Base-by-base conservation (phyloP, 1,140 invertebrate genomes). In the Elysia chlorotica region DNA sequence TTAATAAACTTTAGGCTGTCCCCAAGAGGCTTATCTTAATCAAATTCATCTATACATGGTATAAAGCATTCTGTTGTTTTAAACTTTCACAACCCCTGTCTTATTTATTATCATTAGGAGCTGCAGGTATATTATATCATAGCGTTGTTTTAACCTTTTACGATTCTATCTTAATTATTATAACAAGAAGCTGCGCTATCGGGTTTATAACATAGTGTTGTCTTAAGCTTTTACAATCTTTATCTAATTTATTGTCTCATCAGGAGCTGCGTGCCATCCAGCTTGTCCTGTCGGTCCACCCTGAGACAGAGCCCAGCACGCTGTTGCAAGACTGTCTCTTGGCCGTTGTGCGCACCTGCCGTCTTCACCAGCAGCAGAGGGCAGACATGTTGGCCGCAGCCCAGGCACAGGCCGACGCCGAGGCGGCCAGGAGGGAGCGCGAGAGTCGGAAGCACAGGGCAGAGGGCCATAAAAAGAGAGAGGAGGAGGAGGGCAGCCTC, bases 201-300 rank as follows among this genome's bases (percentile, higher is more conserved):
- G n/a, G n/a, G n/a, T n/a, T n/a, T n/a, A n/a, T n/a, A n/a, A n/a
- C n/a, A n/a, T n/a, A n/a, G n/a, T n/a, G n/a, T n/a, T n/a, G n/a
- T n/a, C n/a, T n/a, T n/a, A n/a, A n/a, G n/a, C n/a, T n/a, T n/a
- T n/a, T n/a, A n/a, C n/a, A n/a, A n/a, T n/a, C n/a, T n/a, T n/a
- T n/a, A n/a, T n/a, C n/a, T n/a, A n/a, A n/a, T n/a, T 28, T 30
- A 21, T 63, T 63, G 4, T 19, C 69, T 67, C 75, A 76, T 54
- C 76, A 88, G 87, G 88, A 88, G 68, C 73, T 88, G 33, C 73
- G 87, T 68, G 87, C 87, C 30, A 80, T 88, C 79, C 76, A 85
- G 48, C 74, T 87, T 48, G 84, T 87, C 61, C 85, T 85, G 71
- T 84, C 86, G 2, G 85, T 86, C 2, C 82, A 84, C 65, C 80